Conservation (phyloP, 2,797 vertebrate species). For the Xiphorhynchus erythropygius region DNA sequence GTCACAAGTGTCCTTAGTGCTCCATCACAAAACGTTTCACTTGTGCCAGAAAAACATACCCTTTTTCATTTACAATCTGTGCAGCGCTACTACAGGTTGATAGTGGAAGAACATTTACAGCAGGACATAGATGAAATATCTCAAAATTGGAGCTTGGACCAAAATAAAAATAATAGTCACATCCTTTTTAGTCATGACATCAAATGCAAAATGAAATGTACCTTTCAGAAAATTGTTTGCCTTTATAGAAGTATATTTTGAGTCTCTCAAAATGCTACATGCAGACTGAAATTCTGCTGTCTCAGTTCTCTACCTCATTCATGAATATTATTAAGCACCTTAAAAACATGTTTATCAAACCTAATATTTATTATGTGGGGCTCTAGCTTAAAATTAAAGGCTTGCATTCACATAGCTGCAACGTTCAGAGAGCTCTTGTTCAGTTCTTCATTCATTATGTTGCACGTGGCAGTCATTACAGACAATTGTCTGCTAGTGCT, state of each 20-base stretch:
- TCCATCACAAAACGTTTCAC: background rate
- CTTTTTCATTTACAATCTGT: background rate
- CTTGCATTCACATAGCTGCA: background rate
- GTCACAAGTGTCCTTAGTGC: background rate
- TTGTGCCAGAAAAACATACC: background rate
- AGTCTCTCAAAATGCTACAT: background rate
- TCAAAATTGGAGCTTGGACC: background rate
- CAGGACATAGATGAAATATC: background rate
- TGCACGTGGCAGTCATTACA: background rate
- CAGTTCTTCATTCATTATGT: conserved; percentile 2
- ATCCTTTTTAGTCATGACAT: background rate
- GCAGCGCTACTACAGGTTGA: background rate
- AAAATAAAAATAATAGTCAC: background rate
- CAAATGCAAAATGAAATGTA: background rate
- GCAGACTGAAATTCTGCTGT: background rate
- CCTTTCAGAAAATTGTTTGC: background rate
- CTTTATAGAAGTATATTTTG: background rate
- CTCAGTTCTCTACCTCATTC: background rate
- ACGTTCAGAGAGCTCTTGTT: background rate
- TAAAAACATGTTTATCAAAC: background rate
- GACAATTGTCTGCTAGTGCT: conserved; percentile 3
- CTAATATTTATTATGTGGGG: background rate
- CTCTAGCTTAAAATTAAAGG: background rate
- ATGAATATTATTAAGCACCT: background rate
- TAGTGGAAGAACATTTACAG: background rate